Evolutionary conservation across 1,140 invertebrate species (phyloP).

Genomic region (Calosoma granatense): DNA sequence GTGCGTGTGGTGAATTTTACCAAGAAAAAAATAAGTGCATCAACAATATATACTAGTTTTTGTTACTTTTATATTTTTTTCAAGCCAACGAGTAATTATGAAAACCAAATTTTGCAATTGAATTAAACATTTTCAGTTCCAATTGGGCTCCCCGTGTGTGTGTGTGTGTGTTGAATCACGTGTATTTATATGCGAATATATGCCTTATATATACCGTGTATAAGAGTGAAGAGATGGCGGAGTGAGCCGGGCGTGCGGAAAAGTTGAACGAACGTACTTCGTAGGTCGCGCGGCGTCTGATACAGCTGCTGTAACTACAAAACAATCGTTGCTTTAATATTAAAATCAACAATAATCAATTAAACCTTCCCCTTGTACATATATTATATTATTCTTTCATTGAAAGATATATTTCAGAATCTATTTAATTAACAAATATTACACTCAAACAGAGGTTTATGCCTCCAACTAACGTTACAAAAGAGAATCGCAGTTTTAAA

Average conservation of each 20-base stretch:
- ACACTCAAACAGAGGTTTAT: too few relatives aligned
- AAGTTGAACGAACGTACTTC: conserved; percentile 6
- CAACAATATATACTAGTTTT: neutral
- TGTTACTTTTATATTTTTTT: neutral
- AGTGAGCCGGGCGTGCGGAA: neutral
- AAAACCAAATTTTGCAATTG: conserved; percentile 1
- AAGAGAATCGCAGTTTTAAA: too few relatives aligned
- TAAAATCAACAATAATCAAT: too few relatives aligned
- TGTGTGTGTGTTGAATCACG: too few relatives aligned
- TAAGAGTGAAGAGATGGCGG: neutral
- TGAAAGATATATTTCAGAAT: too few relatives aligned
- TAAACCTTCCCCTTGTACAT: too few relatives aligned
- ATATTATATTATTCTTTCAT: too few relatives aligned
- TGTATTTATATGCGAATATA: too few relatives aligned
- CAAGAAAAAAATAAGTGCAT: neutral
- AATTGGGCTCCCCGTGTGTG: neutral
- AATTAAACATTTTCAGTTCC: neutral
- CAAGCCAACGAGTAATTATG: neutral
- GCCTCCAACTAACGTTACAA: too few relatives aligned
- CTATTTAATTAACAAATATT: too few relatives aligned
- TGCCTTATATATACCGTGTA: too few relatives aligned
- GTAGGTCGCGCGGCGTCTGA: neutral
- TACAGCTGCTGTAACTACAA: neutral
- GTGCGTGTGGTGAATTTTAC: neutral
- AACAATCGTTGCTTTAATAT: too few relatives aligned